phyloP scores from a whole-genome alignment of 2,113 vertebrate species.

The Apteryx mantelli region DNA sequence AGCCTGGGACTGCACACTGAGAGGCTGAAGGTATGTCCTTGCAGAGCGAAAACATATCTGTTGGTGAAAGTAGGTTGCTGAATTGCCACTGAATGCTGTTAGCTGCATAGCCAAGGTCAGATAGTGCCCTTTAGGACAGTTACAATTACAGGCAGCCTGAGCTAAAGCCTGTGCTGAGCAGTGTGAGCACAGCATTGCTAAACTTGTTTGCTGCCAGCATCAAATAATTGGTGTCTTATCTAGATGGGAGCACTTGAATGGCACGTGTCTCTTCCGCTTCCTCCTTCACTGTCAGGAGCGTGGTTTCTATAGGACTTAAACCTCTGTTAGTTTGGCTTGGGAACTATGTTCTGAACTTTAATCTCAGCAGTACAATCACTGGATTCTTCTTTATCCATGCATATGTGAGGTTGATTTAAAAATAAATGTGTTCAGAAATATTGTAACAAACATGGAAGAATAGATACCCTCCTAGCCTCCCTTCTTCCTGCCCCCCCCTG shows the following conservation, averaged over 20 bases:
- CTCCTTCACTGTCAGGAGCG: background rate
- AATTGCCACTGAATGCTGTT: background rate
- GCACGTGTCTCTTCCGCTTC: background rate
- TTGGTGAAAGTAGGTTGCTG: background rate
- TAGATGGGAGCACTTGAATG: background rate
- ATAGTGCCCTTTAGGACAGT: background rate
- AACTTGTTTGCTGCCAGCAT: conserved; percentile 15
- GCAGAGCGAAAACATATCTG: background rate
- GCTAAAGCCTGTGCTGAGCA: background rate
- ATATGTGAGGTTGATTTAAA: background rate
- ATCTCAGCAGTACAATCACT: background rate
- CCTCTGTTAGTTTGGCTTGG: background rate
- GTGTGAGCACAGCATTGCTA: background rate
- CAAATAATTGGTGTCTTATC: conserved; percentile 28
- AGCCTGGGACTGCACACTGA: background rate
- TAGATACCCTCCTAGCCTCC: background rate
- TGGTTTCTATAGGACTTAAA: background rate
- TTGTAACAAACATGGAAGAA: background rate
- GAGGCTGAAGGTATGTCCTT: background rate
- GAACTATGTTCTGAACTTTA: background rate
- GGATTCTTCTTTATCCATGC: background rate
- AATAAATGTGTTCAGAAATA: background rate
- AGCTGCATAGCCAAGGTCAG: background rate
- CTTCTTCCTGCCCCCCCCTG: background rate
- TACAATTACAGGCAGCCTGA: background rate